These are phyloP conservation scores for Sycophila sp. DNA, from an alignment of 1,140 invertebrate species.

Conservation along the genomic window DNA sequence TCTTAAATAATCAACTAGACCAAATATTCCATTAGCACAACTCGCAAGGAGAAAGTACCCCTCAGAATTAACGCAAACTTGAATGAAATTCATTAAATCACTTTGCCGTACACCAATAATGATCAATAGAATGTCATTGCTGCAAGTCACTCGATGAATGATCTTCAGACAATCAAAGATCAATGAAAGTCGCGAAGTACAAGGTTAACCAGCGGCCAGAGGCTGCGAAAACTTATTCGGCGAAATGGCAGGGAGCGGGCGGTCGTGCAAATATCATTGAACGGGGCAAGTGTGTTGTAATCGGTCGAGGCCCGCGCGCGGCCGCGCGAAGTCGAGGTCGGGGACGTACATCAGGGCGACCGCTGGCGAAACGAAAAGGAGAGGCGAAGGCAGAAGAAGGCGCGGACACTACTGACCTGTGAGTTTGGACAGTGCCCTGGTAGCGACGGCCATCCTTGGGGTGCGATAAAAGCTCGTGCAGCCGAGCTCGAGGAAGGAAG, in stretches of 20 bases:
- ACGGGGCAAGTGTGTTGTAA: neutral
- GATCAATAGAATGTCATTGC: too few relatives aligned
- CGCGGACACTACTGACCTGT: slow-evolving; percentile 50
- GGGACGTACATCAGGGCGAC: neutral
- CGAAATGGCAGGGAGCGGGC: neutral
- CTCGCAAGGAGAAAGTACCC: too few relatives aligned
- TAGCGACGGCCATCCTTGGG: slow-evolving; percentile 64
- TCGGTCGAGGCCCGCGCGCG: neutral
- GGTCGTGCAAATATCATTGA: too few relatives aligned
- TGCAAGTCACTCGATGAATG: too few relatives aligned
- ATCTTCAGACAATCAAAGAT: too few relatives aligned
- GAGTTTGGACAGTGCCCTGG: slow-evolving; percentile 61
- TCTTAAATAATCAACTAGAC: too few relatives aligned
- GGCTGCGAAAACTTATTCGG: neutral
- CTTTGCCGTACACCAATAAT: too few relatives aligned
- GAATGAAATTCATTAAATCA: too few relatives aligned
- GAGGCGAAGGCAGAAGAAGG: neutral
- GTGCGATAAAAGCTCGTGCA: slow-evolving; percentile 30
- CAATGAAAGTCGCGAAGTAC: slow-evolving; percentile 16
- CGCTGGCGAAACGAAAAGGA: neutral
- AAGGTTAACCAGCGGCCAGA: slow-evolving; percentile 27
- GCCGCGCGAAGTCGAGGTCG: neutral
- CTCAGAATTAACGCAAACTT: too few relatives aligned
- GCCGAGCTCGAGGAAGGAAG: neutral
- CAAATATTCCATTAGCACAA: too few relatives aligned